Evolutionary conservation across 2,888 invertebrate genomes (phyloP), one percentile per base, ranked within the genome.

Genomic region (Zygothrica quintamaculata): DNA sequence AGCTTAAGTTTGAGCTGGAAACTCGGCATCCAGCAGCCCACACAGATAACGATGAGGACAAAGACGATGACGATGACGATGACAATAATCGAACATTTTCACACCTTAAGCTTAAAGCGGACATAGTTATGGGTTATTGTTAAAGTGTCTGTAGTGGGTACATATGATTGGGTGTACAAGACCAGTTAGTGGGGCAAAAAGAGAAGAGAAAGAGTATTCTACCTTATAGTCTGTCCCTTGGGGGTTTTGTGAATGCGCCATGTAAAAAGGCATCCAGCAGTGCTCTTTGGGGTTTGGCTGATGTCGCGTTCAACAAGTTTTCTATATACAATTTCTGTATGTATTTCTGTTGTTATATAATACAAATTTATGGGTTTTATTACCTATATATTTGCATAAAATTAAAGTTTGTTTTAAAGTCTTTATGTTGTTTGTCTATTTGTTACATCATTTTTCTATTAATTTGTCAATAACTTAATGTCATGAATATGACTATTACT

Each of bases 11-110:
- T n/a, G n/a, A 22, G 18, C 18, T 22, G 3, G 3, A 2, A 22
- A 22, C 31, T 29, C 12, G 6, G 11, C 12, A n/a, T 39, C 16
- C 22, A 34, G 13, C 69, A 12, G 43, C 65, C 65, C 64, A 77
- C 60, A 65, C 55, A 55, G 42, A 65, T 36, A 61, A 48, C 64
- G 52, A 55, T 46, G 48, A 34, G 34, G 25, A 46, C 50, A 50
- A 51, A 16, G 25, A 42, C 31, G 34, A 53, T n/a, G 26, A 65
- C 48, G 64, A 52, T 46, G 64, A 75, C 65, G 82, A 74, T 78
- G 87, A 87, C 85, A 88, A 88, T 87, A 87, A 88, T 87, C 87
- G 84, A 88, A 87, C 80, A 88, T 84, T 87, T 88, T 88, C 87
- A 88, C 87, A 88, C 88, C 88, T 88, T 69, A 62, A 87, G 88